Percentiles rank a stretch among this genome's conserved stretches.
phyloP scores from a whole-genome alignment of 2,113 vertebrate species.

The Ageneiosus marmoratus region DNA sequence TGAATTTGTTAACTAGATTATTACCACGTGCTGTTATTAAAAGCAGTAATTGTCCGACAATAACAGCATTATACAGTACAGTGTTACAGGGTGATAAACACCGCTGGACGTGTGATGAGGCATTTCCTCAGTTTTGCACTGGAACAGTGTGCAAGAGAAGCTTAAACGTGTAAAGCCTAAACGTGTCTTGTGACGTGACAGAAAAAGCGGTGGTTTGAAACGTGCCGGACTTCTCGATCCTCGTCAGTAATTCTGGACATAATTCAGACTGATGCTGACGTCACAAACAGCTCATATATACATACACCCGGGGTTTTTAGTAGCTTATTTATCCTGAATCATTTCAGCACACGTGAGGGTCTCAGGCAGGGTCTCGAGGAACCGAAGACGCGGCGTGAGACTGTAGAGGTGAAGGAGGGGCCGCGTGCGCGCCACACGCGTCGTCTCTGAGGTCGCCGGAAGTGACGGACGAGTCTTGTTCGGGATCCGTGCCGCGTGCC shows the following conservation, averaged over 20 bases:
- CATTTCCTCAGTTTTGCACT: not conserved
- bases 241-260: not conserved
- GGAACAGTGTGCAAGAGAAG: not conserved
- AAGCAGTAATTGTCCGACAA: not conserved
- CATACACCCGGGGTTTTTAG: not conserved
- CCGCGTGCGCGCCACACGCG: slow-evolving; percentile 64
- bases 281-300: not conserved
- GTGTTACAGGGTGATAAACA: not conserved
- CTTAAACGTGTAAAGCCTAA: not conserved
- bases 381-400: slow-evolving; percentile 49
- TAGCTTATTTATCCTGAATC: not conserved
- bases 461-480: slow-evolving; percentile 90
- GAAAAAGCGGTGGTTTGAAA: not conserved
- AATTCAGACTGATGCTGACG: not conserved
- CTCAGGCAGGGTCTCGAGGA: slow-evolving; percentile 60
- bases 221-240: too few species aligned
- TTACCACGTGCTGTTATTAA: not conserved
- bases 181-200: not conserved
- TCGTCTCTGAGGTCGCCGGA: slow-evolving; percentile 83
- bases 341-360: not conserved
- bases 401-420: slow-evolving; percentile 70
- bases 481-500: slow-evolving; percentile 73
- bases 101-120: too few species aligned
- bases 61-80: not conserved
- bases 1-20: not conserved